Evolutionary conservation across 2,888 invertebrate genomes (phyloP), one percentile per base, ranked within the genome.

Genomic region (Girardia tigrina): DNA sequence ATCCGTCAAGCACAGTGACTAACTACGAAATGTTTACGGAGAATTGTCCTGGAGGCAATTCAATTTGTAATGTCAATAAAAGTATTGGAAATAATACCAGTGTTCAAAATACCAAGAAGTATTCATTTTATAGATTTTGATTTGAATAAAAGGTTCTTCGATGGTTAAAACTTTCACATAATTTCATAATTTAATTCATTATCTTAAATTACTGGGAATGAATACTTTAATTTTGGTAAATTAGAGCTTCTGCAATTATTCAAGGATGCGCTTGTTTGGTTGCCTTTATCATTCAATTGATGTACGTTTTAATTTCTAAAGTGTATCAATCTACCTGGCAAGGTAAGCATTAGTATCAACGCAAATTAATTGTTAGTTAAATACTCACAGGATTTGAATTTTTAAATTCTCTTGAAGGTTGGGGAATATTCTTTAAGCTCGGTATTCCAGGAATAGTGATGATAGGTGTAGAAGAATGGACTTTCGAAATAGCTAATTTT

Each of bases 391-490:
- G 56, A 6, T 8, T 56, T 56, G 56, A 56, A n/a, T 56, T 56
- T 56, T 56, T 23, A 2, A 56, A 56, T 56, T n/a, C 56, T 2
- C 56, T 56, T 56, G 20, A 56, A 56, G 56, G 8, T 56, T 56
- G 56, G 56, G 56, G n/a, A 56, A 56, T 4, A 12, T 56, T 56
- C 23, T 56, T 8, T 23, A 56, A 56, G 23, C 56, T 56, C n/a
- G 56, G 56, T 56, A 4, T 56, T 4, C 56, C 56, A 16, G 56
- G 56, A 56, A 56, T 56, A n/a, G n/a, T 56, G n/a, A 56, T 56
- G 56, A 56, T 56, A 56, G n/a, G 56, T n/a, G 56, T 56, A 20
- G 56, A 56, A 56, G 56, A 56, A 56, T 56, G 56, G 56, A 56
- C 56, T 8, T 56, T 56, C 23, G 56, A 56, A 56, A n/a, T 56